Evolutionary conservation across 2,888 invertebrate species (phyloP), one percentile per base, ranked within the genome.

Genomic region (Bedellia somnulentella): DNA sequence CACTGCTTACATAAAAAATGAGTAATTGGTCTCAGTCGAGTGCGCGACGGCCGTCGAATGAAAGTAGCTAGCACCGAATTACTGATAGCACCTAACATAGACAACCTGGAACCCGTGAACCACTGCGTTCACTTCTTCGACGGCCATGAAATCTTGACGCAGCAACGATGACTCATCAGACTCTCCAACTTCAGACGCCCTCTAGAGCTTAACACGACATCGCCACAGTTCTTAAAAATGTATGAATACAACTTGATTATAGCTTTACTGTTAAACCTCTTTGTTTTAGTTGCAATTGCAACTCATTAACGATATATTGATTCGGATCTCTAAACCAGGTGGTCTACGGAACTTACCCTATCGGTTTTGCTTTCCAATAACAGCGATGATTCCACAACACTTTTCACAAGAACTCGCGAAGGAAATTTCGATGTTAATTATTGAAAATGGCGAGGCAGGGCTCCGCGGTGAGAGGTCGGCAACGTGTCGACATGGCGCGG

Each of bases 101-200:
- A n/a, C n/a, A n/a, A n/a, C n/a, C n/a, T n/a, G n/a, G n/a, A n/a
- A 73, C 52, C 47, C 43, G 46, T 57, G 58, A 59, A 64, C 67
- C 64, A 64, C 57, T 55, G 10, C 9, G 15, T 10, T 52, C 43
- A 52, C 50, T 51, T 61, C 66, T 54, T 54, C 54, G 39, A 58
- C 64, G 68, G 67, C 70, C 67, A 62, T 64, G 66, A 66, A 66
- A 67, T 58, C 61, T 52, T 63, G 62, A 60, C 66, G 50, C 44
- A 46, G 70, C 71, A 70, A 59, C 61, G 63, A 70, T 73, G 73
- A 73, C 62, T 71, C 73, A 73, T 67, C 59, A 57, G 51, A 35
- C 61, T 50, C 58, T 52, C 57, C 61, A 71, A 71, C 64, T 67
- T 58, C 52, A 67, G 64, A 53, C 56, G 45, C 49, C 55, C 50